Evolutionary conservation across 2,888 invertebrate species (phyloP), one percentile per base, ranked within the genome.

Genomic region (Polydrusus tereticollis): DNA sequence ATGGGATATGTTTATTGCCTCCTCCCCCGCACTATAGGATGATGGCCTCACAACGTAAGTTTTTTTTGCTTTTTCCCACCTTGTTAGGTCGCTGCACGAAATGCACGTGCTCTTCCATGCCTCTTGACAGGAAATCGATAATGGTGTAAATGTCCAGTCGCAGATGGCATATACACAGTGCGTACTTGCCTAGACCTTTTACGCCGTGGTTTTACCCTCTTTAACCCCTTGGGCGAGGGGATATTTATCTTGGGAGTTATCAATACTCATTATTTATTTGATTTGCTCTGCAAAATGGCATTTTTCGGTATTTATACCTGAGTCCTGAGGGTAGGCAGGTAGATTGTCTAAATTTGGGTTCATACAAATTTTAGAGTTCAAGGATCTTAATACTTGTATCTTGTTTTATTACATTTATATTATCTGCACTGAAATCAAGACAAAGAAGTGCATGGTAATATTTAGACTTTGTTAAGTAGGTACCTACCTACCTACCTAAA

Each of bases 1-100:
- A 86, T 74, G 84, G 85, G 75, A 81, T 85, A 72, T 85, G 85
- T 76, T 76, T 85, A 72, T 75, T 84, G 75, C 84, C 84, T 82
- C 82, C 73, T 29, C 82, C 82, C 62, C 84, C 83, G 75, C 84
- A 83, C 77, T 82, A 84, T 78, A 84, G 85, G 83, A 81, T 86
- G 79, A 80, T 81, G 75, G 81, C 83, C 67, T 79, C 78, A 43
- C 81, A 77, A 78, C 77, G 81, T 81, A 80, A 81, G 81, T 81
- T 74, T 70, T 60, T 16, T 50, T 58, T 52, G 38, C 41, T 26
- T 55, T 59, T 45, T 47, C 23, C 68, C 62, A 16, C 36, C 62
- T 62, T 14, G 16, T 38, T 26, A 43, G 23, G 60, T 72, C 33
- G 21, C 55, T 38, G 45, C 41, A 50, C 66, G 66, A 66, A 70